Percentiles rank a stretch among this genome's conserved stretches.
phyloP scores from a whole-genome alignment of 2,888 invertebrate genomes.

The Ophion ellenae region DNA sequence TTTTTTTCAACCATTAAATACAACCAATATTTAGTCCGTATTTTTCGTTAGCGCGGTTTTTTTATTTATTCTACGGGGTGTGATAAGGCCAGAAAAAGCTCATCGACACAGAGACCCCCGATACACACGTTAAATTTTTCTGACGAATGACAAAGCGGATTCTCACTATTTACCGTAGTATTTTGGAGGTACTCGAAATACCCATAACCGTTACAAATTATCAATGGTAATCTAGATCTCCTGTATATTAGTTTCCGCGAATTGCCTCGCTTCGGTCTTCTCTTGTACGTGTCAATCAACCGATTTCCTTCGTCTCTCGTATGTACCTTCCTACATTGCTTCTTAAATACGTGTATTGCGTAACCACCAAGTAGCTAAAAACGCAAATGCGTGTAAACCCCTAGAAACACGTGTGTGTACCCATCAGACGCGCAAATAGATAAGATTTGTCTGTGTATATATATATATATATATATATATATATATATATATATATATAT shows the following conservation, averaged over 20 bases:
- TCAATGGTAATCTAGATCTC: neutral
- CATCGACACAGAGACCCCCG: neutral
- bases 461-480: neutral
- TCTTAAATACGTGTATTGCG: slow-evolving; percentile 12
- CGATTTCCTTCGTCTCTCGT: neutral
- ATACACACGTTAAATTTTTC: neutral
- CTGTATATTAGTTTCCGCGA: neutral
- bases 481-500: no score
- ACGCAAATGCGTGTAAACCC: slow-evolving; percentile 9
- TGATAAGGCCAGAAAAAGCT: no score
- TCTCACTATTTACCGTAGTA: neutral
- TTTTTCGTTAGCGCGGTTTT: no score
- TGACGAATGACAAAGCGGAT: neutral
- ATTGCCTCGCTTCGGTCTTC: neutral
- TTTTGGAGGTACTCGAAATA: neutral
- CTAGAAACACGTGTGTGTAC: slow-evolving; percentile 44
- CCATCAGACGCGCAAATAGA: slow-evolving; percentile 32
- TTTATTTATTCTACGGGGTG: no score
- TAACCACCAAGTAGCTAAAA: slow-evolving; percentile 6
- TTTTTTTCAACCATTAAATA: no score
- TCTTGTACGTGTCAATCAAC: neutral
- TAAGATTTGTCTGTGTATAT: neutral
- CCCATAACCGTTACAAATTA: neutral
- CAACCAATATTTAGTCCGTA: no score
- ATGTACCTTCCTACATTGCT: no score